Conservation (phyloP, 2,888 invertebrate genomes). For the Allophyes oxyacanthae region DNA sequence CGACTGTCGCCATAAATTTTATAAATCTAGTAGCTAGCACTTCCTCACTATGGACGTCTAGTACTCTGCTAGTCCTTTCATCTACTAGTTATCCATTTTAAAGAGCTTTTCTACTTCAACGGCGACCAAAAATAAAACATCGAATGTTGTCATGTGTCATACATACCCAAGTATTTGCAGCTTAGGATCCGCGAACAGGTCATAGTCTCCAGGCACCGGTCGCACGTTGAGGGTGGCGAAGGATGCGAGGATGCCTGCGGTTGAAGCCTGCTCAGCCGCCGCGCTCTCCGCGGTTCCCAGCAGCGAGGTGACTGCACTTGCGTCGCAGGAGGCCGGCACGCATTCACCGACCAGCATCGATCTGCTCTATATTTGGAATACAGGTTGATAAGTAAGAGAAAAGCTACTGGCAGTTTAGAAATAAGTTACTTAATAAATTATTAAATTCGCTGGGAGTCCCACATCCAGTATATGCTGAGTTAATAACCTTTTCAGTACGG, state of each 20-base stretch:
- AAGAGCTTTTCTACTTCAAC: too few species aligned
- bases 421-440: too few species aligned
- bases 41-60: too few species aligned
- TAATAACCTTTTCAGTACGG: too few species aligned
- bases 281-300: conserved; percentile 74
- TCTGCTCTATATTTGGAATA: conserved; percentile 86
- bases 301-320: conserved; percentile 84
- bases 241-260: conserved; percentile 76
- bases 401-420: too few species aligned
- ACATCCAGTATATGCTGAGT: too few species aligned
- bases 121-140: too few species aligned
- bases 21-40: too few species aligned
- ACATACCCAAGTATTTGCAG: conserved; percentile 92
- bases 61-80: too few species aligned
- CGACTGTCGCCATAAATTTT: too few species aligned
- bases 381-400: neutral
- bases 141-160: neutral
- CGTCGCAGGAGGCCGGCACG: conserved; percentile 91
- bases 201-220: conserved; percentile 92
- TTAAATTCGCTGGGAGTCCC: too few species aligned
- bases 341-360: conserved; percentile 93
- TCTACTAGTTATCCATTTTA: too few species aligned
- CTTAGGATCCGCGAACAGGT: conserved; percentile 90
- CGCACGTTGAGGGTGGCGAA: conserved; percentile 90
- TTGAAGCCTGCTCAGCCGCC: conserved; percentile 68